Base-by-base conservation (phyloP, 2,888 invertebrate species). In the Odontocolon sp. region DNA sequence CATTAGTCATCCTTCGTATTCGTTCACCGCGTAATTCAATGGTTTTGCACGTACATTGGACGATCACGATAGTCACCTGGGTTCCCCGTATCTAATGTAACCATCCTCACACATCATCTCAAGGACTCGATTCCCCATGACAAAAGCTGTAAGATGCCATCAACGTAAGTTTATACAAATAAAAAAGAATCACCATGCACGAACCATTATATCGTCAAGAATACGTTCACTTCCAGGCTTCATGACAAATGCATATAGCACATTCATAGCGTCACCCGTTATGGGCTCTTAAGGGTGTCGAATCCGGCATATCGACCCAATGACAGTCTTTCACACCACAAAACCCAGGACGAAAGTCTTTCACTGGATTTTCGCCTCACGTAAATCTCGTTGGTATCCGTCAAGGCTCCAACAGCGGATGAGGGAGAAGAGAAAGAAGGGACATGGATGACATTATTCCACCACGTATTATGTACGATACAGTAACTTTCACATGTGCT, bases 381-480 rank as follows among this genome's bases (percentile, higher is more conserved):
- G 66, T 80, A 80, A 82, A 80, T 78, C 75, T 81, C 76, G 54
- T 66, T 70, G 68, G 70, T 78, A 63, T 57, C 38, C 70, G 67
- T 67, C 73, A 57, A 36, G 69, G n/a, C n/a, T 42, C 50, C 4
- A 3, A 33, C 54, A 69, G 18, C 33, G 63, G 26, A 16, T 33
- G 36, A 45, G 33, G 47, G 56, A 36, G 38, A 64, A 38, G 56
- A 40, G 57, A 56, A 67, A 3, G 21, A 11, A 50, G 47, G 18
- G 50, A 54, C 67, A 56, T 45, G 40, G 45, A 36, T 33, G 64
- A 56, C 64, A 38, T 56, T 75, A 69, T 59, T 67, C 61, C 68
- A 63, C 52, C 70, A 16, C 61, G 68, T 57, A 70, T 73, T 67
- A 77, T 67, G 67, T 54, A 73, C 63, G 59, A 67, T 67, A 54